Evolutionary conservation across 2,113 vertebrate genomes (phyloP).

Genomic region (Manacus vitellinus): DNA sequence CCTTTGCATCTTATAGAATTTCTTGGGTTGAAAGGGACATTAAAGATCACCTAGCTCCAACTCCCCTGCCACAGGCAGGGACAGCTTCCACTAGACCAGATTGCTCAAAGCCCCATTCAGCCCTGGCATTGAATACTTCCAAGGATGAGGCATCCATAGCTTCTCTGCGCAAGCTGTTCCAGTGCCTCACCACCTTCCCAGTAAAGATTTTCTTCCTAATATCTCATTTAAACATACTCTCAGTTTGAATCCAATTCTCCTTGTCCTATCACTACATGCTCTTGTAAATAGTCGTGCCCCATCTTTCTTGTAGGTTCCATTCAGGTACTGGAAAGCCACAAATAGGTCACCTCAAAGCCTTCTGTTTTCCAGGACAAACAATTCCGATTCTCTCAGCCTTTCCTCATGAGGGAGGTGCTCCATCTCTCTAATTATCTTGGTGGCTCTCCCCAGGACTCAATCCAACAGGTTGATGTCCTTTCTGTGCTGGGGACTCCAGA

Average conservation of each 20-base stretch:
- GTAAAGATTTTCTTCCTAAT: not conserved
- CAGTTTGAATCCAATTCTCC: not conserved
- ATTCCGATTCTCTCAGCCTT: not conserved
- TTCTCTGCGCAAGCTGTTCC: not conserved
- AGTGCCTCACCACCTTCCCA: not conserved
- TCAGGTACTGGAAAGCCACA: not conserved
- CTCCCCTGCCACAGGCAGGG: fast-evolving
- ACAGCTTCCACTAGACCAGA: not conserved
- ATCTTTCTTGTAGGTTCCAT: not conserved
- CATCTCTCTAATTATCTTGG: not conserved
- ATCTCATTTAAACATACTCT: not conserved
- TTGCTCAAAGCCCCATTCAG: not conserved
- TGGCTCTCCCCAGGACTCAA: not conserved
- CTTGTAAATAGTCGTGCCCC: not conserved
- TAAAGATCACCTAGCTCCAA: not conserved
- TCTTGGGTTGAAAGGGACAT: not conserved
- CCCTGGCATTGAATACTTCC: not conserved
- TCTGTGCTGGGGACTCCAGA: not conserved
- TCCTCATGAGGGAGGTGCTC: not conserved
- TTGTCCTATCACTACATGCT: not conserved
- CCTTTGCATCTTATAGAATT: not conserved
- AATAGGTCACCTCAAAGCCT: fast-evolving
- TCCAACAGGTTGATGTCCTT: fast-evolving
- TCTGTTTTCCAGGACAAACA: not conserved
- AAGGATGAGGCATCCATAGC: not conserved